Base-by-base conservation (phyloP, 2,888 invertebrate species). In the Pollenia angustigena region DNA sequence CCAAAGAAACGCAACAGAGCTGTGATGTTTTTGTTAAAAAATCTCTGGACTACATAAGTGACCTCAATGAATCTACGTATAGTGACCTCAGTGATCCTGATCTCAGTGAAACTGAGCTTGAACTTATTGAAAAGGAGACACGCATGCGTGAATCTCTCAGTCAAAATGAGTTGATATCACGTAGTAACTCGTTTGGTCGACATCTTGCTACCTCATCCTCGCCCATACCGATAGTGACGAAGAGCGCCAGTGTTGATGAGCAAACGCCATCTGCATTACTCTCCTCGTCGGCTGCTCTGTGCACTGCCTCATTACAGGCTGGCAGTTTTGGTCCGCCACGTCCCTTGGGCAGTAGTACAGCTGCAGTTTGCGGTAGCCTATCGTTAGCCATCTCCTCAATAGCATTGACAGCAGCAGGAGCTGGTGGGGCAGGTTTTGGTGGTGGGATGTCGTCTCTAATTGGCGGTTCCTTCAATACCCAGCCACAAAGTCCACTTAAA, bases 1-100 rank as follows among this genome's bases (percentile, higher is more conserved):
- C 94, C 75, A 96, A 96, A 93, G 94, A 95, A 23, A 83, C 89
- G 23, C 82, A 88, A 50, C 89, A 90, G 69, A 89, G 89, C 83
- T 90, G 90, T 85, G 92, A 93, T 90, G 92, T 92, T 86, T 94
- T 92, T 89, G 94, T 95, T 23, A 95, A 95, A 92, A 94, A 93
- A 90, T 94, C 95, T 14, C 92, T 95, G 89, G 95, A 95, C 91
- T 95, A 94, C 91, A 93, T 95, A 88, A 95, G 93, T 91, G 95
- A 95, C 91, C 93, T 95, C 89, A 95, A 95, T 91, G 95, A 95
- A 91, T 94, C 95, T 9, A 95, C 95, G 52, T 95, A 95, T 91
- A 95, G 95, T 90, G 95, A 95, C 90, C 93, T 95, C 85, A 95
- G 95, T 90, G 95, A 95, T 92, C 94, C 95, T 84, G 95, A 95